phyloP scores from a whole-genome alignment of 2,797 vertebrate genomes.

The Neosilurus hyrtlii region DNA sequence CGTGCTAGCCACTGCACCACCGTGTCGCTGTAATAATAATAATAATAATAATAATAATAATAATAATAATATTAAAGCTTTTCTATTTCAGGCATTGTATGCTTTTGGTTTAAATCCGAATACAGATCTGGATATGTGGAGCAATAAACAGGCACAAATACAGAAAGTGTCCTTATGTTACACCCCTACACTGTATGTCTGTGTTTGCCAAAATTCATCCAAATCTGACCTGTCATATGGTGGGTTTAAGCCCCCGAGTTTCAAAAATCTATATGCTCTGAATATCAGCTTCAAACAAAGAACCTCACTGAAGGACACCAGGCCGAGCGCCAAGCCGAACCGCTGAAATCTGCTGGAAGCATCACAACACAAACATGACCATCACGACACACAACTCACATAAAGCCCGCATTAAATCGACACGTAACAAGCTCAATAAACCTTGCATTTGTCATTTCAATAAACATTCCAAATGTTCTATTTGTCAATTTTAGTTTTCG shows the following conservation, averaged over 20 bases:
- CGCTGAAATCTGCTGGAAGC: slow-evolving; percentile 29
- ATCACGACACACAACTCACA: slow-evolving; percentile 25
- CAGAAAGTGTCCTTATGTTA: not conserved
- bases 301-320: slow-evolving; percentile 38
- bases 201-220: slow-evolving; percentile 43
- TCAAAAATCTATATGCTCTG: slow-evolving; percentile 49
- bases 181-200: slow-evolving; percentile 2
- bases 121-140: not conserved
- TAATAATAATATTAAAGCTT: no score
- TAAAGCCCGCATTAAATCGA: slow-evolving; percentile 18
- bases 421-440: slow-evolving; percentile 31
- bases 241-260: no score
- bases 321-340: slow-evolving; percentile 30
- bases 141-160: no score
- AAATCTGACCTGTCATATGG: slow-evolving; percentile 41
- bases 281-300: slow-evolving; percentile 48
- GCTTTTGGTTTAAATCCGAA: not conserved
- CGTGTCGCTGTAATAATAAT: no score
- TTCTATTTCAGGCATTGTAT: not conserved
- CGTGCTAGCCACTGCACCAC: no score
- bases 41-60: no score
- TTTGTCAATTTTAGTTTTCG: slow-evolving; percentile 38
- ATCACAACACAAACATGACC: slow-evolving; percentile 10
- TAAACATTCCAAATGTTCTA: slow-evolving; percentile 39
- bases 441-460: slow-evolving; percentile 45